Conservation (phyloP, 2,113 vertebrate species). For the Ifrita kowaldi region DNA sequence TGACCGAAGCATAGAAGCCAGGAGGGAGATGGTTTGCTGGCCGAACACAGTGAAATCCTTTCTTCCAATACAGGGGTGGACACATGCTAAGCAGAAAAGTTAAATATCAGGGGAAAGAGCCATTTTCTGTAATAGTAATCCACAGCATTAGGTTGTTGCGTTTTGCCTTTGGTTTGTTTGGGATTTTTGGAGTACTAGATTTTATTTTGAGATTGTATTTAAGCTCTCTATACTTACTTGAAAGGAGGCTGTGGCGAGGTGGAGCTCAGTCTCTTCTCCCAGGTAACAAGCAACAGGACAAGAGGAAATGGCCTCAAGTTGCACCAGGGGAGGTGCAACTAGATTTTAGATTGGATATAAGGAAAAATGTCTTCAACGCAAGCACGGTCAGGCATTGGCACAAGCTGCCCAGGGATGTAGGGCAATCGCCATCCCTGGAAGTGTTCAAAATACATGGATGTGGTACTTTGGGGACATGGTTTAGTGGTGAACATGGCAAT, state of each 20-base stretch:
- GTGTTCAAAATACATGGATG: background rate
- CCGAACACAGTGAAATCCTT: background rate
- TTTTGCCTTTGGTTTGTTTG: background rate
- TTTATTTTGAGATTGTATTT: background rate
- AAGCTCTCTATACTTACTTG: background rate
- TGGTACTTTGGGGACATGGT: background rate
- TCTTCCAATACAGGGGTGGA: fast-evolving
- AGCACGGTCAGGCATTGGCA: background rate
- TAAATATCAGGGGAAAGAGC: background rate
- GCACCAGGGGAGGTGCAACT: background rate
- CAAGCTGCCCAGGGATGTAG: background rate
- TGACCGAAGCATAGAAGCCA: fast-evolving
- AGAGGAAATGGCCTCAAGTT: background rate
- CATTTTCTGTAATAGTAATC: background rate
- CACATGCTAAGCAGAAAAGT: background rate
- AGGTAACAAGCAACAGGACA: background rate
- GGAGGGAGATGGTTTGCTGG: background rate
- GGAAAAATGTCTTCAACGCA: background rate
- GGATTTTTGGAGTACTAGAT: background rate
- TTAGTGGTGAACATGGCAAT: background rate
- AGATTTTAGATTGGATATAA: background rate
- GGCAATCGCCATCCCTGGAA: background rate
- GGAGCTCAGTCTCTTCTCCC: background rate
- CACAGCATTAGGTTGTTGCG: too few relatives aligned
- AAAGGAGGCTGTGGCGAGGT: background rate